Percentiles rank a stretch among this genome's conserved stretches.
Conservation (phyloP, 2,888 invertebrate genomes). For the Aporophyla nigra region DNA sequence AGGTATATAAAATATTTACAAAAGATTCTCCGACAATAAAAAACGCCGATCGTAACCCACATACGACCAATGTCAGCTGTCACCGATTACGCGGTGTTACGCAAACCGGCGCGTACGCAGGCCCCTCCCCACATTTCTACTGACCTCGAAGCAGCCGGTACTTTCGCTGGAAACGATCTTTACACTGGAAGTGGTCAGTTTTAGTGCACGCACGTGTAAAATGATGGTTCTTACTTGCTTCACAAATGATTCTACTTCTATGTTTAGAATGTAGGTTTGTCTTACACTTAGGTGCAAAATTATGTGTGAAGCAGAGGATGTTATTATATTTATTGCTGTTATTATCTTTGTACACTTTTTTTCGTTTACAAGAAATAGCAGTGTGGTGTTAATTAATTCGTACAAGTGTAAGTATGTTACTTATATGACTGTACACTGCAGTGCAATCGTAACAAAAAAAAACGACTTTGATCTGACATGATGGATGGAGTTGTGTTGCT, state of each 20-base stretch:
- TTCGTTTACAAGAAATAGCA: slow-evolving; percentile 33
- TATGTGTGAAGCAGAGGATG: slow-evolving; percentile 27
- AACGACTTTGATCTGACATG: slow-evolving; percentile 4
- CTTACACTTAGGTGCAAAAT: slow-evolving; percentile 39
- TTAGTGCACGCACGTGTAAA: slow-evolving; percentile 12
- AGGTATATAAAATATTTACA: slow-evolving; percentile 3
- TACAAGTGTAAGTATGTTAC: slow-evolving; percentile 1
- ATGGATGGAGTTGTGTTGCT: slow-evolving; percentile 10
- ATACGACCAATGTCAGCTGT: slow-evolving; percentile 76
- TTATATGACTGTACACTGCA: slow-evolving; percentile 4
- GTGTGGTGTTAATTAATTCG: slow-evolving; percentile 45
- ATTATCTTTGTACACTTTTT: slow-evolving; percentile 27
- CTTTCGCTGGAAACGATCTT: slow-evolving; percentile 70
- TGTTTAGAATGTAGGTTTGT: slow-evolving; percentile 8
- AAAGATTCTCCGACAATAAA: slow-evolving; percentile 41
- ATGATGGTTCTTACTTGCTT: neutral
- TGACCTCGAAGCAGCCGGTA: slow-evolving; percentile 72
- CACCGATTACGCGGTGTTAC: slow-evolving; percentile 73
- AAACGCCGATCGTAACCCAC: slow-evolving; percentile 67
- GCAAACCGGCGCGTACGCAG: slow-evolving; percentile 76
- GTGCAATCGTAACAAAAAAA: slow-evolving; percentile 15
- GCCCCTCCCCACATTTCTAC: slow-evolving; percentile 64
- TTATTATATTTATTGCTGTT: slow-evolving; percentile 35
- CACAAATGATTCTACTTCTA: slow-evolving; percentile 17
- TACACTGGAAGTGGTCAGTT: slow-evolving; percentile 48